These are phyloP conservation scores for Temnothorax curvispinosus DNA, from an alignment of 1,140 invertebrate genomes.

Conservation along the genomic window DNA sequence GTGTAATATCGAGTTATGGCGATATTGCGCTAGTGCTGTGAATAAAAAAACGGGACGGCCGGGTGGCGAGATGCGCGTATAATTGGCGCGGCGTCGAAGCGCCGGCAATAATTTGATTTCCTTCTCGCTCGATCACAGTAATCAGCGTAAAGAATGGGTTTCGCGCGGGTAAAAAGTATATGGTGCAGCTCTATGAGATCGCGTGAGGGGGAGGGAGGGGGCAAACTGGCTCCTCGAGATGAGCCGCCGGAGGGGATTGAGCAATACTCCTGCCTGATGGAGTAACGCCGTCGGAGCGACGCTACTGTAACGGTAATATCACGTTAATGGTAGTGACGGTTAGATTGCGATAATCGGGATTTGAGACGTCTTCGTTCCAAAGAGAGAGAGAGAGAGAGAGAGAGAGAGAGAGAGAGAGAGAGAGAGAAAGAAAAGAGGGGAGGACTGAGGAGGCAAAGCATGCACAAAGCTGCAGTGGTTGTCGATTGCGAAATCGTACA, in stretches of 20 bases:
- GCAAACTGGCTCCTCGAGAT: conserved; percentile 44
- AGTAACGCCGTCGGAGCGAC: conserved; percentile 55
- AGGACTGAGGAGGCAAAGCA: neutral
- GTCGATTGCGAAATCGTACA: conserved; percentile 9
- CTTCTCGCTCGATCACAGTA: conserved; percentile 30
- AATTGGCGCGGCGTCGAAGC: conserved; percentile 16
- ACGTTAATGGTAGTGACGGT: conserved; percentile 31
- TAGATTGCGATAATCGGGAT: conserved; percentile 42
- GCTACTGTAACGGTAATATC: conserved; percentile 69
- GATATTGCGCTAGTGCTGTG: conserved; percentile 40
- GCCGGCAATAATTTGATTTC: conserved; percentile 37
- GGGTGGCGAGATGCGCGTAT: conserved; percentile 11
- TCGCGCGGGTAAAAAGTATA: conserved; percentile 45
- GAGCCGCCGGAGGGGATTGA: conserved; percentile 56
- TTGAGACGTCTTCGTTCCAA: neutral
- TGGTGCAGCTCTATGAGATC: neutral
- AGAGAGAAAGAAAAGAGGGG: no score
- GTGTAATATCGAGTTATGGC: conserved; percentile 36
- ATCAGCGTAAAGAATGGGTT: conserved; percentile 37
- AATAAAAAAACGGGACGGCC: neutral
- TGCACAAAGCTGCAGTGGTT: neutral
- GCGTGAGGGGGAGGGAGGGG: neutral
- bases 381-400: neutral
- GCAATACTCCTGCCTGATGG: conserved; percentile 57
- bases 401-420: neutral